Evolutionary conservation across 1,140 invertebrate species (phyloP), one percentile per base, ranked within the genome.

Genomic region (Palaemon carinicauda): DNA sequence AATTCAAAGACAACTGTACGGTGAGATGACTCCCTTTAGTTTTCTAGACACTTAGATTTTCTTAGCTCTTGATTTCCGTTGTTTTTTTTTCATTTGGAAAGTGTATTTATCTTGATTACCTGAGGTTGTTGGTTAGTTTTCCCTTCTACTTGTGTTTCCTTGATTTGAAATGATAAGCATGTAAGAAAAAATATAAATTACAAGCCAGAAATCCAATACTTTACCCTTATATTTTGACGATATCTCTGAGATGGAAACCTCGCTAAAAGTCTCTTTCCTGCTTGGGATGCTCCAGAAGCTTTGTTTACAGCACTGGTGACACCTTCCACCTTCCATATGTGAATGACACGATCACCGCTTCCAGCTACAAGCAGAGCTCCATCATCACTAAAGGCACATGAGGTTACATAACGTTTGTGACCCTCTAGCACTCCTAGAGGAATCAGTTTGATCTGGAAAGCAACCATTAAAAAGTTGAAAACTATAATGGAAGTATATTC

Each of bases 351-450:
- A 87, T 92, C 92, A 89, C 91, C 92, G 14, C 92, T 91, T 19
- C 94, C 94, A 74, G 95, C 94, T 5, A 93, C 94, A 15, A 96
- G 89, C n/a, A 94, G 90, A 52, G 91, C 91, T 79, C 93, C 93
- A 91, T 95, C 94, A 88, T 91, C 91, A 2, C 95, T 95, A 90
- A 96, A 95, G 9, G 94, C 93, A 91, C 94, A 94, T 87, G 94
- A 94, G 84, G 95, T 95, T 0, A 96, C 94, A 91, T 96, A 96
- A 90, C 95, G 92, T 27, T 92, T 92, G 90, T 95, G 95, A 10
- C 93, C 94, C 87, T 93, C 92, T 4, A 95, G 89, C 27, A 92
- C 92, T 86, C 92, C 90, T 31, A 91, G 17, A 60, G 74, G 56
- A 15, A 69, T 60, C 54, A 83, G 54, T 41, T 73, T 83, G 10